Evolutionary conservation across 2,797 vertebrate species (phyloP).

Genomic region (Lagorchestes hirsutus): DNA sequence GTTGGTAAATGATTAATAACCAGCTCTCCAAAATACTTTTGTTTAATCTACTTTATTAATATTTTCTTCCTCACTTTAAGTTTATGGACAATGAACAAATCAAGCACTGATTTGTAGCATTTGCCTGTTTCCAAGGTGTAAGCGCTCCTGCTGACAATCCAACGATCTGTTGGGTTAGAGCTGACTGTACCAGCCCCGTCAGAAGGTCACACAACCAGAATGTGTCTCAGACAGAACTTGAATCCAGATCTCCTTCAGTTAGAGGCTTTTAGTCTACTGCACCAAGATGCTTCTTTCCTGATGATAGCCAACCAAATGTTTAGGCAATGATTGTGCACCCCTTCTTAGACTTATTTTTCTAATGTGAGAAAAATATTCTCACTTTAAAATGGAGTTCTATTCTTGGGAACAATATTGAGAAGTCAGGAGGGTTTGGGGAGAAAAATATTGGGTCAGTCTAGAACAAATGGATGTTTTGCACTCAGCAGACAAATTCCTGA

Average conservation of each 20-base stretch:
- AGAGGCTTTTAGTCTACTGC: not conserved
- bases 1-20: not conserved
- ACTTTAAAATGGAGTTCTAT: not conserved
- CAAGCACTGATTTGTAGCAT: not conserved
- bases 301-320: not conserved
- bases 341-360: not conserved
- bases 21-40: not conserved
- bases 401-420: not conserved
- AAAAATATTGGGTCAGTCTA: not conserved
- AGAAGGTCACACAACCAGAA: no score
- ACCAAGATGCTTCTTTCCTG: not conserved
- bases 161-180: not conserved
- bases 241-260: not conserved
- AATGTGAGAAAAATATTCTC: not conserved
- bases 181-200: not conserved
- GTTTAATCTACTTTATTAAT: not conserved
- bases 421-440: not conserved
- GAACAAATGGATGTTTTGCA: not conserved
- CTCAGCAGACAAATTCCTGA: not conserved
- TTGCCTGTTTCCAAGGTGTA: not conserved
- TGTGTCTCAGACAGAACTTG: no score
- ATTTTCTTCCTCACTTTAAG: not conserved
- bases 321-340: not conserved
- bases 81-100: not conserved
- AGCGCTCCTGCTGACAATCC: not conserved